These are phyloP conservation scores for Scotopteryx bipunctaria DNA, from an alignment of 2,888 invertebrate species.

Conservation along the genomic window DNA sequence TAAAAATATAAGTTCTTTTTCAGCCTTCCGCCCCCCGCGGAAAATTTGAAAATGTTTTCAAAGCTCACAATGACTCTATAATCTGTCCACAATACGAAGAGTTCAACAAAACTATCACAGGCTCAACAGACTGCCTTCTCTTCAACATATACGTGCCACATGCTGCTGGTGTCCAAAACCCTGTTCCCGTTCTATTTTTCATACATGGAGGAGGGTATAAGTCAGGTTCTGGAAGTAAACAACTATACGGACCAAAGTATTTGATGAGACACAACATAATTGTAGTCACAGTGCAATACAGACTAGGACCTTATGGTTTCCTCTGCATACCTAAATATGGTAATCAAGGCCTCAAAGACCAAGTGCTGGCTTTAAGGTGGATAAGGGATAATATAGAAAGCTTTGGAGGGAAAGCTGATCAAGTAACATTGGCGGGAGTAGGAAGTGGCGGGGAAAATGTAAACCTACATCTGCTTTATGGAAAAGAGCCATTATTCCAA, in stretches of 20 bases:
- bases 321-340: conserved; percentile 50
- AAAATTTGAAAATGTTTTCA: conserved; percentile 19
- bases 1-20: not conserved
- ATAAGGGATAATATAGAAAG: conserved; percentile 43
- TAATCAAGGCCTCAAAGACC: conserved; percentile 50
- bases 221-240: conserved; percentile 40
- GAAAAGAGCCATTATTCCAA: conserved; percentile 32
- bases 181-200: conserved; percentile 51
- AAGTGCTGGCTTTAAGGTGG: conserved; percentile 44
- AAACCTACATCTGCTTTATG: conserved; percentile 28
- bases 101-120: conserved; percentile 50
- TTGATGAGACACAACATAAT: conserved; percentile 44
- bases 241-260: conserved; percentile 43
- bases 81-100: conserved; percentile 51
- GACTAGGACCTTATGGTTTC: conserved; percentile 53
- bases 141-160: conserved; percentile 84
- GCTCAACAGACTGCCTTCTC: conserved; percentile 81
- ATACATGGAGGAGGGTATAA: conserved; percentile 51
- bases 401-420: conserved; percentile 46
- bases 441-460: conserved; percentile 37
- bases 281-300: conserved; percentile 45
- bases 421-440: conserved; percentile 44
- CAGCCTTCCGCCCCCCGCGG: conserved; percentile 27
- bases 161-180: conserved; percentile 9
- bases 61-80: conserved; percentile 40